A percentile compares a stretch with the other conserved stretches of the same genome.
Evolutionary conservation across 1,140 invertebrate genomes (phyloP).

Genomic region (Drosophila quadrilineata): DNA sequence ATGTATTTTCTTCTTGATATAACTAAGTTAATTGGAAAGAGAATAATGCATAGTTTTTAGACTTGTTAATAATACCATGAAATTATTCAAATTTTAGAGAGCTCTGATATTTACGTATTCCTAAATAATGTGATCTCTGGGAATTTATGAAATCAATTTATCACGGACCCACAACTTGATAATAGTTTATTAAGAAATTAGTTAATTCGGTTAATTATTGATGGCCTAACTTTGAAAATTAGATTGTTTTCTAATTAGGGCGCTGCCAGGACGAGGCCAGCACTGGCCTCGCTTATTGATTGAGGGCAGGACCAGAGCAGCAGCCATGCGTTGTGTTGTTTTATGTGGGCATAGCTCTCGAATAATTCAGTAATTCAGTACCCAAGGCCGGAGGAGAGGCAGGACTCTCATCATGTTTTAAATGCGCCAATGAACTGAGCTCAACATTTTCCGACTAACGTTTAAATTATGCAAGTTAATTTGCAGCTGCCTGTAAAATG

Average conservation of each 20-base stretch:
- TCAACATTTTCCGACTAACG: slow-evolving; percentile 54
- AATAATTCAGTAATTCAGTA: slow-evolving; percentile 66
- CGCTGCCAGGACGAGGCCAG: too few species aligned
- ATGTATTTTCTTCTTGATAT: too few species aligned
- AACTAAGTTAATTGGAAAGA: too few species aligned
- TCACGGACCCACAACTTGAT: neutral
- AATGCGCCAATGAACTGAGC: slow-evolving; percentile 57
- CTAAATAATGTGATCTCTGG: too few species aligned
- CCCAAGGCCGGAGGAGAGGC: slow-evolving; percentile 43
- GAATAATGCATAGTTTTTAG: too few species aligned
- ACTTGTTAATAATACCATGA: too few species aligned
- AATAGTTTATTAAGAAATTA: neutral
- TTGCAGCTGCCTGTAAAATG: slow-evolving; percentile 67
- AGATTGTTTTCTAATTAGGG: slow-evolving; percentile 12
- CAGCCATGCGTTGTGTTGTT: slow-evolving; percentile 40
- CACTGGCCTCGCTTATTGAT: slow-evolving; percentile 1
- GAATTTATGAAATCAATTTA: too few species aligned
- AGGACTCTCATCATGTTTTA: slow-evolving; percentile 47
- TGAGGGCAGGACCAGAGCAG: neutral
- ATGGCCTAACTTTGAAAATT: neutral
- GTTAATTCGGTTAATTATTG: slow-evolving; percentile 6
- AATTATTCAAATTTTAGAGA: too few species aligned
- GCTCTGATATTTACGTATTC: too few species aligned
- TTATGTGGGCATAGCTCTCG: slow-evolving; percentile 36
- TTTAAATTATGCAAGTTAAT: slow-evolving; percentile 77